Evolutionary conservation across 2,113 vertebrate species (phyloP).

Genomic region (Cavia aperea): DNA sequence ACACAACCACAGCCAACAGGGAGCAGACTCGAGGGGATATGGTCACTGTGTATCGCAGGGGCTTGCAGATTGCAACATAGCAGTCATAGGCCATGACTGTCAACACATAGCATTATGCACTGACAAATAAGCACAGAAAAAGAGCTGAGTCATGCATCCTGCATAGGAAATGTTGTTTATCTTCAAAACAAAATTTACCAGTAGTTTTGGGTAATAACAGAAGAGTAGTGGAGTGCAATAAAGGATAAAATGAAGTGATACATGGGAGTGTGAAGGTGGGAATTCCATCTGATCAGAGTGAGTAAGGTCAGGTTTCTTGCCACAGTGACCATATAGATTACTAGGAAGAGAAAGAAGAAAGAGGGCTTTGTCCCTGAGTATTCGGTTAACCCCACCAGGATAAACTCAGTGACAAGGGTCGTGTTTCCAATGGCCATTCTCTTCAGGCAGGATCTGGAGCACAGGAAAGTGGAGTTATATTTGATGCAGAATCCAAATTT

Average conservation of each 20-base stretch:
- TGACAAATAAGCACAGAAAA: conserved; percentile 47
- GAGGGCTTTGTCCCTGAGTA: background rate
- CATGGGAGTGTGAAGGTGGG: conserved; percentile 61
- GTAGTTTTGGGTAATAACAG: conserved; percentile 42
- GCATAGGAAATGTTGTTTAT: conserved; percentile 30
- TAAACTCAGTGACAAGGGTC: conserved; percentile 29
- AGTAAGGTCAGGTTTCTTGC: conserved; percentile 30
- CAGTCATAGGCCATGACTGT: conserved; percentile 53
- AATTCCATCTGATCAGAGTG: conserved; percentile 7
- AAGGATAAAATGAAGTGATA: conserved; percentile 61
- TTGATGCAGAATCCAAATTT: background rate
- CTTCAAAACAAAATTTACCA: background rate
- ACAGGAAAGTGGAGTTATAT: background rate
- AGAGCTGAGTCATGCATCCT: conserved; percentile 36
- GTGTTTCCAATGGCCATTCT: conserved; percentile 24
- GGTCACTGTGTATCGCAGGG: background rate
- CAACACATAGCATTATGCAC: conserved; percentile 33
- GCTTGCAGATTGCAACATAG: conserved; percentile 50
- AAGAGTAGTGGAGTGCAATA: conserved; percentile 47
- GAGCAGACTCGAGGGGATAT: background rate
- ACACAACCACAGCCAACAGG: background rate
- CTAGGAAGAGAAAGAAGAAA: conserved; percentile 38
- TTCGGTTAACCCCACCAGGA: conserved; percentile 28
- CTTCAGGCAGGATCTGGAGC: conserved; percentile 8
- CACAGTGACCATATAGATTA: background rate